A percentile compares a stretch with the other conserved stretches of the same genome.
Evolutionary conservation across 2,888 invertebrate species (phyloP).

Genomic region (Drosophila neutralis): DNA sequence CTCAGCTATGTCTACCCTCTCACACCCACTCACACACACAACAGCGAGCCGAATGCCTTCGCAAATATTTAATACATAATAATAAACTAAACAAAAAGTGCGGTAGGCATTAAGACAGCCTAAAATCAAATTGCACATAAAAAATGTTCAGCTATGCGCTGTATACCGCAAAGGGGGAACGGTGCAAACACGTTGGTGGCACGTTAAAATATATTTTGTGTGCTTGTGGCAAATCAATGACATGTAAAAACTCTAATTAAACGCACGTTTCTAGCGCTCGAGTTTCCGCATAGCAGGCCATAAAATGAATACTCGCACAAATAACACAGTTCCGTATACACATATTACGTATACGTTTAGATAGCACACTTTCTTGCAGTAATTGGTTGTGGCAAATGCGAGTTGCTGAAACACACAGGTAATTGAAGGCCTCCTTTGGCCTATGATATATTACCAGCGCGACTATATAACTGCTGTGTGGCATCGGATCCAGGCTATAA

Average conservation of each 20-base stretch:
- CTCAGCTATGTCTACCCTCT: slow-evolving; percentile 42
- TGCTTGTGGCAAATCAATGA: slow-evolving; percentile 70
- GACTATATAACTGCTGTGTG: slow-evolving; percentile 8
- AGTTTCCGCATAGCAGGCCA: slow-evolving; percentile 37
- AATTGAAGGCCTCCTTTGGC: slow-evolving; percentile 38
- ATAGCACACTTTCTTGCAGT: slow-evolving; percentile 24
- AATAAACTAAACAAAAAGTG: slow-evolving; percentile 74
- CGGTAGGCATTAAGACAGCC: slow-evolving; percentile 27
- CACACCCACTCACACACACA: slow-evolving; percentile 7
- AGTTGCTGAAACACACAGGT: slow-evolving; percentile 1
- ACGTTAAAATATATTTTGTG: slow-evolving; percentile 31
- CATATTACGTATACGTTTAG: background rate
- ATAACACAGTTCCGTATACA: slow-evolving; percentile 3
- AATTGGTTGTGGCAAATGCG: slow-evolving; percentile 43
- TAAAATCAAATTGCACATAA: slow-evolving; percentile 65
- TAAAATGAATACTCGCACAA: slow-evolving; percentile 31
- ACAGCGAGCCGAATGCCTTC: slow-evolving; percentile 40
- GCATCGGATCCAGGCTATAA: slow-evolving; percentile 23
- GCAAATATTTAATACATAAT: slow-evolving; percentile 77
- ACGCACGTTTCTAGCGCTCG: slow-evolving; percentile 65
- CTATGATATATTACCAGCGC: slow-evolving; percentile 42
- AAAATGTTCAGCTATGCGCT: slow-evolving; percentile 46
- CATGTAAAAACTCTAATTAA: slow-evolving; percentile 77
- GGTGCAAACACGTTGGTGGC: background rate
- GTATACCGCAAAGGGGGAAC: slow-evolving; percentile 16